Evolutionary conservation across 2,888 invertebrate genomes (phyloP).

Genomic region (Ariolimax columbianus): DNA sequence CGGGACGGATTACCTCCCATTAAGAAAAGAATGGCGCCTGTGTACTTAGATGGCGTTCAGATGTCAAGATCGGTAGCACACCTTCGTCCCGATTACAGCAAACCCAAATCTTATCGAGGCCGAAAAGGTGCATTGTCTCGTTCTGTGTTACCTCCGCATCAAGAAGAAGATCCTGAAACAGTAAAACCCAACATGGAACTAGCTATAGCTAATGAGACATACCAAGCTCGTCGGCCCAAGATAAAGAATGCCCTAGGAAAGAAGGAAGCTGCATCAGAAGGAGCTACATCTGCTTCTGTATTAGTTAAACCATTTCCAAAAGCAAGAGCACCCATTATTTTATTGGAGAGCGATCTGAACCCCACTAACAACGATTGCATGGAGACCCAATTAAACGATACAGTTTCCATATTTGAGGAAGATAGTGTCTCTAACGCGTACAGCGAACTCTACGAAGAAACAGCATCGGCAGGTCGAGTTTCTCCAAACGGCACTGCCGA

Average conservation of each 20-base stretch:
- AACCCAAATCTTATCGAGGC: constrained; percentile 20
- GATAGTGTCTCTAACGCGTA: constrained; percentile 1
- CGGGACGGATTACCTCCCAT: background rate
- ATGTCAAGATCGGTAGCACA: background rate
- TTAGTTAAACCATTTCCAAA: background rate
- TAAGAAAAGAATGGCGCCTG: background rate
- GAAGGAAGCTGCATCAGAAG: background rate
- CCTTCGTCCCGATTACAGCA: background rate
- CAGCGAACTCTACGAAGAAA: background rate
- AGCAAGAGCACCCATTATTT: background rate
- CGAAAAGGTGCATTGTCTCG: background rate
- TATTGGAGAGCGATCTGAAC: background rate
- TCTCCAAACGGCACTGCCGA: no score
- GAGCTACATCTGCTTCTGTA: background rate
- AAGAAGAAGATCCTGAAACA: constrained; percentile 45
- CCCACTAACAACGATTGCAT: background rate
- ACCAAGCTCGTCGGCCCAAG: background rate
- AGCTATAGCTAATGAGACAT: background rate
- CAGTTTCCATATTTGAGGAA: background rate
- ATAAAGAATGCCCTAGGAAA: background rate
- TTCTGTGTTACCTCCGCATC: constrained; percentile 31
- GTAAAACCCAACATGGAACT: constrained; percentile 26
- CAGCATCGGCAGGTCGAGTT: background rate
- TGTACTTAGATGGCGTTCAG: background rate
- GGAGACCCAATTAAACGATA: constrained; percentile 31